Base-by-base conservation (phyloP, 2,888 invertebrate genomes). In the Nephrocerus scutellatus region DNA sequence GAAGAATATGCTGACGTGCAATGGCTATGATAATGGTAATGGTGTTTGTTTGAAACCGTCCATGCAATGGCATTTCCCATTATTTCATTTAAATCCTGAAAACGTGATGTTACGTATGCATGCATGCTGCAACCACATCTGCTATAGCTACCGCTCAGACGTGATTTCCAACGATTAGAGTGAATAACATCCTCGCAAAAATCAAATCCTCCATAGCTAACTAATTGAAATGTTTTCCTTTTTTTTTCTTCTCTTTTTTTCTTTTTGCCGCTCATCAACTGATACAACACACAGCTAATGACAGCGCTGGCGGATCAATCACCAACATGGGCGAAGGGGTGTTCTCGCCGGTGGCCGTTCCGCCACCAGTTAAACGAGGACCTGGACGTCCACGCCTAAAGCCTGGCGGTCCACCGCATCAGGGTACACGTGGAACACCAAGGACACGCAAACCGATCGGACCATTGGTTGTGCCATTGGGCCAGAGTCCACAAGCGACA, bases 341-440 rank as follows among this genome's bases (percentile, higher is more conserved):
- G 38, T 14, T 39, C 20, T 57, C 55, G 39, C 46, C 53, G 31
- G 48, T 53, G 8, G 52, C 52, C 8, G 53, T 56, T 9, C 51
- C 56, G 8, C 49, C 53, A n/a, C 37, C 56, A 2, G 58, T 74
- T 16, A 73, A 80, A 38, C 66, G 82, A 30, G 81, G 82, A 13
- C 81, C 82, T 1, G 82, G 82, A 7, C 66, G 82, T 42, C 82
- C 82, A 0, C 71, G 82, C 3, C 63, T 82, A 9, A 75, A 79
- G 53, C 80, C 80, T 1, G 70, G 73, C 7, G 80, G 80, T 1
- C 81, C 82, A 0, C 69, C 75, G 1, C 74, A 82, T 56, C 75
- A 76, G 43, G 80, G 80, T 6, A 71, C 73, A 18, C 72, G 82
- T 14, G 74, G 75, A 3, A 64, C 74, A 3, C 72, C 75, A 33